Percentiles rank a stretch among this genome's conserved stretches.
These are phyloP conservation scores for Dermatemys mawii DNA, from an alignment of 2,113 vertebrate species.

Conservation along the genomic window DNA sequence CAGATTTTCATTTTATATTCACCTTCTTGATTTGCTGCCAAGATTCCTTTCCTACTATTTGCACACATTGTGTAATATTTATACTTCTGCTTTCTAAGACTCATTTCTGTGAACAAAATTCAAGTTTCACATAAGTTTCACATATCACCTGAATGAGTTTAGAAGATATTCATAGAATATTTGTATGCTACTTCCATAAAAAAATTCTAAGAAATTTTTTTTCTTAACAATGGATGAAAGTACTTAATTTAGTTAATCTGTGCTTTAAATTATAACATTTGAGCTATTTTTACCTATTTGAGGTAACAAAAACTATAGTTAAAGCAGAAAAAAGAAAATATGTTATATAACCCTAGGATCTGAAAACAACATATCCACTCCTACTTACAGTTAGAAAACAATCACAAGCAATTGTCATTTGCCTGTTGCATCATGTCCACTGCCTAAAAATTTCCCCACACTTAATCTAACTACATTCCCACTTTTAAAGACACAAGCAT, in stretches of 20 bases:
- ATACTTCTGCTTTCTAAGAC: neutral
- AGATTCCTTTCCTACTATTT: neutral
- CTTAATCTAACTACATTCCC: neutral
- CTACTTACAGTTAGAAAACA: neutral
- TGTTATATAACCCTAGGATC: neutral
- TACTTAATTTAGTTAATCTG: neutral
- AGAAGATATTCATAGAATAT: neutral
- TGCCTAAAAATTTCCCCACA: neutral
- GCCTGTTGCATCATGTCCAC: neutral
- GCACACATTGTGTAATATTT: neutral
- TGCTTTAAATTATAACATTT: neutral
- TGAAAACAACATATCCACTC: neutral
- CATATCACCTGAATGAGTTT: neutral
- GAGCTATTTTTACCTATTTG: neutral
- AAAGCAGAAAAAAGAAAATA: neutral
- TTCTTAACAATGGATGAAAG: neutral
- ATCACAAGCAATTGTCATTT: neutral
- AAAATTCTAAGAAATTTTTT: neutral
- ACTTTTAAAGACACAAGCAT: neutral
- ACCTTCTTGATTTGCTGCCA: neutral
- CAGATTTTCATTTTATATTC: neutral
- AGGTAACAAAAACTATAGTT: neutral
- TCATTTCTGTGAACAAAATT: neutral
- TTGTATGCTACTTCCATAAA: accelerated
- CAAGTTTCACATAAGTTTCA: neutral